These are phyloP conservation scores for Limnodromus scolopaceus DNA, from an alignment of 2,797 vertebrate species.

Conservation along the genomic window DNA sequence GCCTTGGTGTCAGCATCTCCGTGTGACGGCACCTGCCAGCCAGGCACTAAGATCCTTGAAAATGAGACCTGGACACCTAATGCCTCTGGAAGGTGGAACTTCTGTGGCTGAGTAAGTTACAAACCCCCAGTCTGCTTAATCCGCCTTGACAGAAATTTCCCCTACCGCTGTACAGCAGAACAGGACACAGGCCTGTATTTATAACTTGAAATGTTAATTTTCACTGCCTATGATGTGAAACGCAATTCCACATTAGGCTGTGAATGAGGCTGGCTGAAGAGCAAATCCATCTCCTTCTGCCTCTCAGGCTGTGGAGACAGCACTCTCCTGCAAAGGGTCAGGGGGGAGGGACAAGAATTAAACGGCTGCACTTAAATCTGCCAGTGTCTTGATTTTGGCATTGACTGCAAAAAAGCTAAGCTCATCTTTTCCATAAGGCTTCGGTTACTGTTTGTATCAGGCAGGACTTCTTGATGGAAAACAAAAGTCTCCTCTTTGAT, in stretches of 20 bases:
- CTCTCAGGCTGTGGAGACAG: not conserved
- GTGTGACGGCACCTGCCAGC: not conserved
- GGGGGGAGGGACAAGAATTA: not conserved
- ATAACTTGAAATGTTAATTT: not conserved
- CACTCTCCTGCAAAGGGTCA: not conserved
- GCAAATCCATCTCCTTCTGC: not conserved
- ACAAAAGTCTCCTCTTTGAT: not conserved
- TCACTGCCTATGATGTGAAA: not conserved
- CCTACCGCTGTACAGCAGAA: fast-evolving
- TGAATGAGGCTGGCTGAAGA: not conserved
- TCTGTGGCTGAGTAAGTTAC: not conserved
- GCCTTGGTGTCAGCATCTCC: not conserved
- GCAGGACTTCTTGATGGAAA: not conserved
- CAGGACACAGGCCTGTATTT: not conserved
- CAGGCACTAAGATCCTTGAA: not conserved
- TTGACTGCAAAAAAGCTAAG: not conserved
- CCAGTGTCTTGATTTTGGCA: not conserved
- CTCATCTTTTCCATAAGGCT: not conserved
- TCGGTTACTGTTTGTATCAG: not conserved
- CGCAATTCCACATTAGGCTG: not conserved
- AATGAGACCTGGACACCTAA: not conserved
- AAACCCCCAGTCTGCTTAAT: not conserved
- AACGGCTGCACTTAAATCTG: not conserved
- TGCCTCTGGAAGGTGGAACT: not conserved
- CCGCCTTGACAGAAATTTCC: not conserved